phyloP scores from a whole-genome alignment of 2,797 vertebrate genomes.

The Eupleurogrammus muticus region DNA sequence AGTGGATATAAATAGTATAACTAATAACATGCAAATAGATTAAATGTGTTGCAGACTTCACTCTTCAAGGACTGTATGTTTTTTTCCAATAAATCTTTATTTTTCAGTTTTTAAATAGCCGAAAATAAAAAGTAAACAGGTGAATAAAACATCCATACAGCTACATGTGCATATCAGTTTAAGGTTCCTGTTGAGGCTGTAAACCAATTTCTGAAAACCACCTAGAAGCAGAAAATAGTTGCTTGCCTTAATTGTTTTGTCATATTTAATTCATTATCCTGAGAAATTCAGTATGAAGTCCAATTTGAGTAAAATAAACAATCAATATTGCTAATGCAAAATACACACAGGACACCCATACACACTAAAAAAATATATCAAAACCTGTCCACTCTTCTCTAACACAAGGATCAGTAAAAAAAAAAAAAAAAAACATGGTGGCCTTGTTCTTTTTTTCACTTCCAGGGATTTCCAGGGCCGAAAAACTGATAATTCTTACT shows the following conservation, averaged over 20 bases:
- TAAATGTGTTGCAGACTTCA: not conserved
- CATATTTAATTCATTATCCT: constrained; percentile 73
- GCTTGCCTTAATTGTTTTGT: constrained; percentile 50
- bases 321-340: constrained; percentile 66
- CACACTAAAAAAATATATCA: constrained; percentile 49
- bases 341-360: constrained; percentile 55
- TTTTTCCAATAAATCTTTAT: constrained; percentile 84
- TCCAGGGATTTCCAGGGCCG: constrained; percentile 23
- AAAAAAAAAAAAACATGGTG: constrained; percentile 36
- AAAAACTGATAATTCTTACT: constrained; percentile 41
- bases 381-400: constrained; percentile 42
- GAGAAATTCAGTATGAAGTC: constrained; percentile 77
- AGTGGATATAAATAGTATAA: not conserved
- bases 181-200: constrained; percentile 71
- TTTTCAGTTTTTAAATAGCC: constrained; percentile 84
- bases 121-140: constrained; percentile 79
- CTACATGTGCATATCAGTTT: constrained; percentile 81
- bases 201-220: constrained; percentile 76
- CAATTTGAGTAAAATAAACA: constrained; percentile 71
- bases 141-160: constrained; percentile 80
- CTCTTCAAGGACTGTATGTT: not conserved
- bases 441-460: constrained; percentile 41
- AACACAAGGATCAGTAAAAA: constrained; percentile 49
- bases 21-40: not conserved
- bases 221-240: constrained; percentile 52